Conservation (phyloP, 1,140 invertebrate genomes). For the Zaprionus lachaisei region DNA sequence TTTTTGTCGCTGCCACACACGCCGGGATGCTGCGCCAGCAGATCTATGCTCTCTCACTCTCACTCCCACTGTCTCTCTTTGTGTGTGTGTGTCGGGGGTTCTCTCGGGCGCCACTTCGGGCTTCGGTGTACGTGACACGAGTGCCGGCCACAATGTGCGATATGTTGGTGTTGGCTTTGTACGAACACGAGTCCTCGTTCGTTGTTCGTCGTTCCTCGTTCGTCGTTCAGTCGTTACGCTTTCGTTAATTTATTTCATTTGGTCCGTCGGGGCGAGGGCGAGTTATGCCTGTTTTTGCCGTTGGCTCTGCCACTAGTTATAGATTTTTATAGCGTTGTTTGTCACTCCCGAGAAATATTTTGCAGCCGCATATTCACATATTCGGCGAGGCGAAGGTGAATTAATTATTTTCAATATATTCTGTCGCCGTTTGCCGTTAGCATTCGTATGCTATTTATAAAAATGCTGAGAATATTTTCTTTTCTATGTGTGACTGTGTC, state of each 20-base stretch:
- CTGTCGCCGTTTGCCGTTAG: background rate
- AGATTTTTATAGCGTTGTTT: conserved; percentile 25
- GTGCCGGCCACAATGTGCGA: background rate
- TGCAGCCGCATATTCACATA: conserved; percentile 24
- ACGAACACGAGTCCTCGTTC: conserved; percentile 26
- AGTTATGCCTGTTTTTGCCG: conserved; percentile 12
- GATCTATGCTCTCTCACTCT: background rate
- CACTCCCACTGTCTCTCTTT: conserved; percentile 11
- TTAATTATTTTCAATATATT: conserved; percentile 11
- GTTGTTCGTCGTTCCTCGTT: background rate
- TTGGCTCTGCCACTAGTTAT: conserved; percentile 7
- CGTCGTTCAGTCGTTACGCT: background rate
- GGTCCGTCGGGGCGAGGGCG: background rate
- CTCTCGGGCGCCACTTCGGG: conserved; percentile 7
- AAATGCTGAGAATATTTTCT: conserved; percentile 6
- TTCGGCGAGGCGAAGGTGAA: conserved; percentile 19
- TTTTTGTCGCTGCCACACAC: background rate
- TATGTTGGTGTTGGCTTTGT: conserved; percentile 4
- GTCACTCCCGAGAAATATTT: conserved; percentile 8
- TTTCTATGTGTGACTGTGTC: background rate
- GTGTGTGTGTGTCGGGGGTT: background rate
- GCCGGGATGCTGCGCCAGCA: conserved; percentile 29
- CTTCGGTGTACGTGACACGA: conserved; percentile 38
- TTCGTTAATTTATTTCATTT: conserved; percentile 20
- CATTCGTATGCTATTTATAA: conserved; percentile 29